Evolutionary conservation across 53 echinoderm and acorn worm genomes (phyloP).

Genomic region (Holothuria leucospilota): DNA sequence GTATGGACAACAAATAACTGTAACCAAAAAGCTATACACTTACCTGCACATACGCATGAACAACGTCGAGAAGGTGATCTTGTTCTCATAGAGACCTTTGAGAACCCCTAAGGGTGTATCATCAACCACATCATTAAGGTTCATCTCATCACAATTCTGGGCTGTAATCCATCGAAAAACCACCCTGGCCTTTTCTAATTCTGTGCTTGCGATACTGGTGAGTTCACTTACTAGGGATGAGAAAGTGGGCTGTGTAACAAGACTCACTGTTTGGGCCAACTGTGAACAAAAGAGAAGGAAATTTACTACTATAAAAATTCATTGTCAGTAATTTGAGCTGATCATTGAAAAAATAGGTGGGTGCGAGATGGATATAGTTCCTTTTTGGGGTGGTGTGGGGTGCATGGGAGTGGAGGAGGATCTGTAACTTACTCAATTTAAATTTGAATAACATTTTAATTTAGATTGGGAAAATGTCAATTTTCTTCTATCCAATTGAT

Average conservation of each 20-base stretch:
- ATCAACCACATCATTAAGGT: slow-evolving; percentile 91
- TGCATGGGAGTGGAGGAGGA: not conserved
- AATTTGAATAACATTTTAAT: not conserved
- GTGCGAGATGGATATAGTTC: no score
- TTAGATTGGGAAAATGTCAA: not conserved
- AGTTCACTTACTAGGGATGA: slow-evolving; percentile 92
- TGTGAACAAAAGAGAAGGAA: slow-evolving; percentile 29
- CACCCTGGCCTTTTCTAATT: slow-evolving; percentile 92
- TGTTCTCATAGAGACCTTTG: slow-evolving; percentile 90
- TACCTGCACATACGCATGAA: slow-evolving; percentile 99
- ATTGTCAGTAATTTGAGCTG: not conserved
- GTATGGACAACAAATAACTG: not conserved
- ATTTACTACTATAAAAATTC: not conserved
- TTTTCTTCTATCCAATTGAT: not conserved
- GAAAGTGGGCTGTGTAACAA: slow-evolving; percentile 93
- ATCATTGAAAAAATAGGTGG: no score
- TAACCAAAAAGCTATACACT: not conserved
- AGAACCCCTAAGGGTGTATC: slow-evolving; percentile 98
- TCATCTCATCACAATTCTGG: slow-evolving; percentile 99
- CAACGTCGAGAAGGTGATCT: slow-evolving; percentile 94
- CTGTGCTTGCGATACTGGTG: slow-evolving; percentile 75
- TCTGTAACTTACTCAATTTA: not conserved
- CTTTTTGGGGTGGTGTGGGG: not conserved
- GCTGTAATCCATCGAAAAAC: slow-evolving; percentile 97
- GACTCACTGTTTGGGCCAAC: slow-evolving; percentile 94